Evolutionary conservation across 2,888 invertebrate genomes (phyloP).

Genomic region (Erebia epiphron): DNA sequence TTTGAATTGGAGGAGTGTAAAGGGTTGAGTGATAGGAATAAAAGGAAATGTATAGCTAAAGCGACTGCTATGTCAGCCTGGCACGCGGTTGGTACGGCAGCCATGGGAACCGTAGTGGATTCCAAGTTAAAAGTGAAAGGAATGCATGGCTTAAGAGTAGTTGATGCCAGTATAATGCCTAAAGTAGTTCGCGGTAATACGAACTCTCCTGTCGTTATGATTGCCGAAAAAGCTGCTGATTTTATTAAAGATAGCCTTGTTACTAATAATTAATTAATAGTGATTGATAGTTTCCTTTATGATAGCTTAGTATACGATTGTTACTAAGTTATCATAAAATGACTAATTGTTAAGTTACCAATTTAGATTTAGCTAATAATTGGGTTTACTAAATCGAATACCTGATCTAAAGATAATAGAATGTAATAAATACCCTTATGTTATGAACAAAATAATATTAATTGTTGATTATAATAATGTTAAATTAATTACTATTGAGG

Average conservation of each 20-base stretch:
- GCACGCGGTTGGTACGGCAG: conserved; percentile 70
- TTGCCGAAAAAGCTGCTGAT: conserved; percentile 66
- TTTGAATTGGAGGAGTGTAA: conserved; percentile 53
- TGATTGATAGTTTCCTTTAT: neutral
- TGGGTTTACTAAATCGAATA: neutral
- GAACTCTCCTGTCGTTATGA: conserved; percentile 70
- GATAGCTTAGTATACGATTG: neutral
- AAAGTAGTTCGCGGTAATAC: conserved; percentile 65
- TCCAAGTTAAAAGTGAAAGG: conserved; percentile 54
- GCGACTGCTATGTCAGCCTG: conserved; percentile 64
- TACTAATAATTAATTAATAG: neutral
- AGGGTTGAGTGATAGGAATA: conserved; percentile 52
- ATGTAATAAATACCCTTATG: too few relatives aligned
- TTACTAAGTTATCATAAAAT: neutral
- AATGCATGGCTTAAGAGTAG: conserved; percentile 57
- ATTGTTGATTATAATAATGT: too few relatives aligned
- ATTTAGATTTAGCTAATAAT: neutral
- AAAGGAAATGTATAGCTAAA: conserved; percentile 69
- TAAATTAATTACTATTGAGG: too few relatives aligned
- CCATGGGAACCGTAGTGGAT: conserved; percentile 66
- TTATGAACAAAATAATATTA: too few relatives aligned
- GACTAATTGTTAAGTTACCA: neutral
- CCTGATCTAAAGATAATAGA: too few relatives aligned
- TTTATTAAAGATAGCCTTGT: conserved; percentile 56
- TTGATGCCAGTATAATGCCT: conserved; percentile 70